These are phyloP conservation scores for Ailuropoda melanoleuca DNA, from an alignment of 2,113 vertebrate species.

Conservation along the genomic window DNA sequence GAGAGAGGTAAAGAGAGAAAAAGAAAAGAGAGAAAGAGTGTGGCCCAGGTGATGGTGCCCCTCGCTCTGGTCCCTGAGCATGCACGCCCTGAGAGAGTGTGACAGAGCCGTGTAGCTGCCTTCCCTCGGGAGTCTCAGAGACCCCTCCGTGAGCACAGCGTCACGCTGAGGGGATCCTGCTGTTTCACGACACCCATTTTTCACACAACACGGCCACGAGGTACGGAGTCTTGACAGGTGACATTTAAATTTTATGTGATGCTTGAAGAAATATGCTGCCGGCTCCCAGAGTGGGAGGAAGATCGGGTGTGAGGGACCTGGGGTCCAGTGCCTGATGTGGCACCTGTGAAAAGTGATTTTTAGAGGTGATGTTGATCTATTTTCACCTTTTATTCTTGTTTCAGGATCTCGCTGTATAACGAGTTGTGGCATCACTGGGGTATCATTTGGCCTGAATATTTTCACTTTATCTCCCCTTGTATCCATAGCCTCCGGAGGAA, in stretches of 20 bases:
- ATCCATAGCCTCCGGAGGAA: neutral
- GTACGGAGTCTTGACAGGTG: no score
- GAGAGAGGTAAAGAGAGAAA: neutral
- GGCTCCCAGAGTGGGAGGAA: neutral
- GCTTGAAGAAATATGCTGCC: neutral
- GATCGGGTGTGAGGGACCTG: neutral
- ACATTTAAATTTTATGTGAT: neutral
- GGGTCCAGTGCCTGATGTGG: fast-evolving
- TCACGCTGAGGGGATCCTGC: neutral
- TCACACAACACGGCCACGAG: neutral
- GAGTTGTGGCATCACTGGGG: neutral
- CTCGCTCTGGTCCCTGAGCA: neutral
- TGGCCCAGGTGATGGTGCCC: neutral
- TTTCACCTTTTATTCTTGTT: neutral
- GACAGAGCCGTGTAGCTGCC: no score
- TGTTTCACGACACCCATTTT: neutral
- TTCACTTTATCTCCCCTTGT: neutral
- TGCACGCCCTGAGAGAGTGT: fast-evolving
- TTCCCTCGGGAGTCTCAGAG: neutral
- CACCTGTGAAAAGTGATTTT: neutral
- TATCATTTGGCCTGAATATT: neutral
- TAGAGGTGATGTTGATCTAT: neutral
- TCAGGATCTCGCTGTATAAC: neutral
- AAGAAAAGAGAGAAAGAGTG: neutral
- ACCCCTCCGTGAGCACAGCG: neutral